phyloP scores from a whole-genome alignment of 2,797 vertebrate species.

The Notolepis coatsorum region DNA sequence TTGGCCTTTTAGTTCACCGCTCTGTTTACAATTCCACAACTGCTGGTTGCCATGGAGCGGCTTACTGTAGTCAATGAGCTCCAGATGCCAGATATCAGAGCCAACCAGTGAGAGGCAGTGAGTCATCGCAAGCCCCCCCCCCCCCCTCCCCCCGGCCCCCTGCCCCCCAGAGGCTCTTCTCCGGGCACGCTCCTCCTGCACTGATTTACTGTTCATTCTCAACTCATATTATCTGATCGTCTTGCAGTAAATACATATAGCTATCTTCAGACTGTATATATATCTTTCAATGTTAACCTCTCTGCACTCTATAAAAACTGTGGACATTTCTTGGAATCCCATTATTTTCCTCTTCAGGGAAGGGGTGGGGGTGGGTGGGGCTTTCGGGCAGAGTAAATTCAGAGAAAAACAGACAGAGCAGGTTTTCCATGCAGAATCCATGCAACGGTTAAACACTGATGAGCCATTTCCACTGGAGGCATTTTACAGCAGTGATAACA shows the following conservation, averaged over 20 bases:
- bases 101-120: slow-evolving; percentile 62
- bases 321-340: background rate
- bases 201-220: slow-evolving; percentile 62
- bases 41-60: slow-evolving; percentile 64
- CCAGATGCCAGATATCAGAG: slow-evolving; percentile 71
- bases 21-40: slow-evolving; percentile 78
- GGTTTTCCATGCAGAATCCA: no score
- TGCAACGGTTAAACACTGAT: slow-evolving; percentile 30
- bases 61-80: slow-evolving; percentile 65
- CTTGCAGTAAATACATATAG: slow-evolving; percentile 26
- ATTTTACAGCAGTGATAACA: background rate
- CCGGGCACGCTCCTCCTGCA: slow-evolving; percentile 56
- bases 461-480: background rate
- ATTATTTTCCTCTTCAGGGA: background rate
- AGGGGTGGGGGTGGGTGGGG: background rate
- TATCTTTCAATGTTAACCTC: background rate
- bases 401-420: slow-evolving; percentile 11
- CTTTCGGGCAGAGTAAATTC: slow-evolving; percentile 4
- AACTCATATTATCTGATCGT: slow-evolving; percentile 8
- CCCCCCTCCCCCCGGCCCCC: slow-evolving; percentile 24
- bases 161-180: slow-evolving; percentile 36
- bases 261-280: slow-evolving; percentile 13
- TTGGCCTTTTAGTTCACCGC: slow-evolving; percentile 54
- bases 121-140: slow-evolving; percentile 72
- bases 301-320: background rate